These are phyloP conservation scores for Aphelenchoides besseyi DNA, from an alignment of 1,140 invertebrate species.

Conservation along the genomic window DNA sequence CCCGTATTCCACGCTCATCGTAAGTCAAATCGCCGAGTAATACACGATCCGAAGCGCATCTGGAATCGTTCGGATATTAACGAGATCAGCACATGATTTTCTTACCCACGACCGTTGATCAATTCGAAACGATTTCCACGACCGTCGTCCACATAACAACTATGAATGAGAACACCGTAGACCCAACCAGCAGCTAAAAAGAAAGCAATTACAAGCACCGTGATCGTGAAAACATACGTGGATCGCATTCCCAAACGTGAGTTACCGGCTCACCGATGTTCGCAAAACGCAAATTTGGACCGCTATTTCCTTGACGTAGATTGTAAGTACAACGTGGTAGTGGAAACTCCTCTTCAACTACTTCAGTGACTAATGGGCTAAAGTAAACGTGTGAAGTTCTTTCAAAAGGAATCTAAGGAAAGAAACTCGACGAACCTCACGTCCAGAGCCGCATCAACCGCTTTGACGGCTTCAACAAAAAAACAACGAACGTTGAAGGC, in stretches of 20 bases:
- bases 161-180: conserved; percentile 59
- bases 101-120: conserved; percentile 54
- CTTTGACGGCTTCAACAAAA: conserved; percentile 59
- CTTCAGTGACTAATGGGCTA: conserved; percentile 52
- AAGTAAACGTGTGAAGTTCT: conserved; percentile 13
- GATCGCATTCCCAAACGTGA: conserved; percentile 53
- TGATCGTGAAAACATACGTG: conserved; percentile 31
- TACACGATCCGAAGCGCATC: conserved; percentile 48
- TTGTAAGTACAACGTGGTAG: conserved; percentile 57
- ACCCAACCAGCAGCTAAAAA: conserved; percentile 47
- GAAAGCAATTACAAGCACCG: conserved; percentile 7
- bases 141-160: conserved; percentile 61
- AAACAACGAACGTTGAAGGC: conserved; percentile 61
- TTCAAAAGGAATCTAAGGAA: not conserved
- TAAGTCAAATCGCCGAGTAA: conserved; percentile 54
- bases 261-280: conserved; percentile 57
- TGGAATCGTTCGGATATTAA: conserved; percentile 30
- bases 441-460: conserved; percentile 53
- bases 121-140: conserved; percentile 59
- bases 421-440: conserved; percentile 42
- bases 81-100: not conserved
- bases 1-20: conserved; percentile 41
- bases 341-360: conserved; percentile 54
- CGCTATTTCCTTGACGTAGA: conserved; percentile 49
- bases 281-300: conserved; percentile 51